A percentile compares a stretch with the other conserved stretches of the same genome.
Evolutionary conservation across 2,888 invertebrate genomes (phyloP).

Genomic region (Hydrotaea diabolus): DNA sequence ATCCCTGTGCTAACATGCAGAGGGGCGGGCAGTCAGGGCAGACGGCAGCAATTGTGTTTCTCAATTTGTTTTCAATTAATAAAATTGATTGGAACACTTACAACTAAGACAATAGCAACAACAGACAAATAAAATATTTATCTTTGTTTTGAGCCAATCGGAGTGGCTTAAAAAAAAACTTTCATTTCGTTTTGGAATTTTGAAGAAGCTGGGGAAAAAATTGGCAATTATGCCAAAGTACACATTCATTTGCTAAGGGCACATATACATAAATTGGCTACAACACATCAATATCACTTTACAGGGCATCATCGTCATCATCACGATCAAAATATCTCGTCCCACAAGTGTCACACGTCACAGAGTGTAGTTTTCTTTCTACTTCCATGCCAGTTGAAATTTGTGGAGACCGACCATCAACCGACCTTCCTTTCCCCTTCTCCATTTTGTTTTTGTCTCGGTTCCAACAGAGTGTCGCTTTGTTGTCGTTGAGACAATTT

Average conservation of each 20-base stretch:
- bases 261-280: not conserved
- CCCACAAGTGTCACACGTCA: slow-evolving; percentile 2
- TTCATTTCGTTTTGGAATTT: slow-evolving; percentile 25
- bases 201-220: slow-evolving; percentile 36
- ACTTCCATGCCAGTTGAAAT: not conserved
- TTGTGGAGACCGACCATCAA: slow-evolving; percentile 15
- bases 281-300: slow-evolving; percentile 13
- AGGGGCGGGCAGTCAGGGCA: not conserved
- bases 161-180: slow-evolving; percentile 10
- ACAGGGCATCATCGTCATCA: not conserved
- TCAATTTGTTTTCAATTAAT: slow-evolving; percentile 59
- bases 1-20: not conserved
- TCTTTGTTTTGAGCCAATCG: not conserved
- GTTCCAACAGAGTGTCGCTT: not conserved
- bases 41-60: slow-evolving; percentile 39
- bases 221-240: slow-evolving; percentile 61
- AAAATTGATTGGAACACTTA: slow-evolving; percentile 49
- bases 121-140: not conserved
- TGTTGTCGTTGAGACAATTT: slow-evolving; percentile 52
- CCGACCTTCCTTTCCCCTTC: too few relatives aligned
- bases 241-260: slow-evolving; percentile 23
- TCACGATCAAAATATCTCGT: too few relatives aligned
- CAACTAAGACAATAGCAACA: not conserved
- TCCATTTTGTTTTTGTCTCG: slow-evolving; percentile 26
- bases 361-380: not conserved